Evolutionary conservation across 2,797 vertebrate genomes (phyloP).

Genomic region (Alfaro cultratus): DNA sequence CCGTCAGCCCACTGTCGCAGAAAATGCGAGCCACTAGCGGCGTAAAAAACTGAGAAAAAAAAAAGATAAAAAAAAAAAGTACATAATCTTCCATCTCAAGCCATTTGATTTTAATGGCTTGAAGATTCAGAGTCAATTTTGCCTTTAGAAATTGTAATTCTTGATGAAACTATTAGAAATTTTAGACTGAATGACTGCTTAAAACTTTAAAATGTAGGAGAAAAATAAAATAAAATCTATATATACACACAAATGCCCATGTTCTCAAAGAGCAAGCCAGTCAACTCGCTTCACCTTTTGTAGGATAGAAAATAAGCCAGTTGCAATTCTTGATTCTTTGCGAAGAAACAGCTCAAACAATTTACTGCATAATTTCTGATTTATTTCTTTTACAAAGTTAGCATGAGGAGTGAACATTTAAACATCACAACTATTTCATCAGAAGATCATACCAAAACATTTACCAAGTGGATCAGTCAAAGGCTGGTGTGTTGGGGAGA

Average conservation of each 20-base stretch:
- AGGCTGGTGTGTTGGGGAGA: conserved; percentile 15
- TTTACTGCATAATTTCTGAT: conserved; percentile 30
- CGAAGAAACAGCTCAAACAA: background rate
- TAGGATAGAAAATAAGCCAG: background rate
- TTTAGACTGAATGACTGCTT: background rate
- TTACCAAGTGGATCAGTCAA: conserved; percentile 60
- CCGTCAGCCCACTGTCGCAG: too few relatives aligned
- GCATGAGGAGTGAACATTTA: conserved; percentile 58
- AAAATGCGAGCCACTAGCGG: too few relatives aligned
- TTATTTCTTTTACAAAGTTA: conserved; percentile 72
- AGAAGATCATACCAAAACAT: conserved; percentile 69
- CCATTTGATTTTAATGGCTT: background rate
- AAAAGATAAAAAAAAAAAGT: too few relatives aligned
- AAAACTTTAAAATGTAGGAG: background rate
- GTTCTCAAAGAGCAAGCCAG: background rate
- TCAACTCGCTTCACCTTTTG: background rate
- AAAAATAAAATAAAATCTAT: too few relatives aligned
- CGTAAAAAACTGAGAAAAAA: too few relatives aligned
- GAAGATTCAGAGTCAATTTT: background rate
- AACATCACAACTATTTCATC: conserved; percentile 32
- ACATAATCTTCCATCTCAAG: background rate
- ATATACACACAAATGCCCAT: background rate
- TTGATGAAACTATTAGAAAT: background rate
- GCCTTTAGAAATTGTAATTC: background rate
- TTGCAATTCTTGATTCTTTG: background rate